A percentile compares a stretch with the other conserved stretches of the same genome.
Evolutionary conservation across 2,113 vertebrate species (phyloP).

Genomic region (Notothenia coriiceps): DNA sequence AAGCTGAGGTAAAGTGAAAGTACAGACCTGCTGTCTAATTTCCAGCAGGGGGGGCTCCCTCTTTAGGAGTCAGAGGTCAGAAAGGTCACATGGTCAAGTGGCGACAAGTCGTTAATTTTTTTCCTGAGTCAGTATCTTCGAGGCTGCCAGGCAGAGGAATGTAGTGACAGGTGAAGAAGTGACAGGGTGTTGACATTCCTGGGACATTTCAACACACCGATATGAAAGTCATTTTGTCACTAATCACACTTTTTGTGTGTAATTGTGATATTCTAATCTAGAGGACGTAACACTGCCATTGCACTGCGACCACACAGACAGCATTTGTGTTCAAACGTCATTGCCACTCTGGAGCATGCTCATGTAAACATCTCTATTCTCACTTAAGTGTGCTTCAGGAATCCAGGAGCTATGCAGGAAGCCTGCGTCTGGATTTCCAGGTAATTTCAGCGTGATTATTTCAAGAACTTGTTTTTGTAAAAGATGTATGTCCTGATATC

Average conservation of each 20-base stretch:
- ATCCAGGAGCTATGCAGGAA: conserved; percentile 64
- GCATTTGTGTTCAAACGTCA: conserved; percentile 28
- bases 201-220: not conserved
- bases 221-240: not conserved
- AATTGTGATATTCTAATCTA: too few species aligned
- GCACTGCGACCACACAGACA: not conserved
- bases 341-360: not conserved
- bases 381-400: conserved; percentile 29
- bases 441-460: conserved; percentile 48
- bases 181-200: not conserved
- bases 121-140: conserved; percentile 20
- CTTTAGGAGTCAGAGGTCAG: conserved; percentile 53
- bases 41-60: conserved; percentile 33
- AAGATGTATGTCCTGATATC: not conserved
- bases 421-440: conserved; percentile 65
- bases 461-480: not conserved
- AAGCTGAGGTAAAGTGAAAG: conserved; percentile 30
- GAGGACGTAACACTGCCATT: too few species aligned
- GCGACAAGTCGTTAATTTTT: conserved; percentile 19
- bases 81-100: conserved; percentile 73
- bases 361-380: conserved; percentile 47
- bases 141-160: not conserved
- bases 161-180: not conserved
- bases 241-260: too few species aligned
- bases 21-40: conserved; percentile 38